Base-by-base conservation (phyloP, 2,888 invertebrate species). In the Aproaerema taeniolella region DNA sequence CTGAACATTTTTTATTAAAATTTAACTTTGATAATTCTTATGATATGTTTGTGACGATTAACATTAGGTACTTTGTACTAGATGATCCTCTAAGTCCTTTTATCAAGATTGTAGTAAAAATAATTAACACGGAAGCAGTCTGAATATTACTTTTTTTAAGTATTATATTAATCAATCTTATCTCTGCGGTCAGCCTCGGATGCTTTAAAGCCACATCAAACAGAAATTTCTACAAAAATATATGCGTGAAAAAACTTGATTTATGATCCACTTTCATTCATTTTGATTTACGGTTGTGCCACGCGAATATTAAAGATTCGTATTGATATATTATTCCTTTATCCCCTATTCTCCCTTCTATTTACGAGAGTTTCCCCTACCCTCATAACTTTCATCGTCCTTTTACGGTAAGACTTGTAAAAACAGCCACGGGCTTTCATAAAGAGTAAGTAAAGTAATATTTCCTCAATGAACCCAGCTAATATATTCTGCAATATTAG, bases 291-390 rank as follows among this genome's bases (percentile, higher is more conserved):
- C 77, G 79, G 72, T 61, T 67, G 67, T 68, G 58, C 67, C 70
- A 73, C 73, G 75, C 79, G 79, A 83, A 83, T 85, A 86, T 83
- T 85, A 86, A 85, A 83, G 82, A 86, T 80, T 83, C 81, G 76
- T 81, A 86, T 83, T 86, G 85, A 85, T 85, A 85, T 85, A 86
- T 86, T 86, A 83, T 83, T 80, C 81, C 79, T 82, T 82, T 82
- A 83, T 86, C 81, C 85, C 70, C 66, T 81, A 83, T 73, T 79
- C 78, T 77, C 71, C 69, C 69, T 68, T 75, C 78, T 82, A 85
- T 85, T 85, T 85, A 83, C 81, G 82, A 73, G 80, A 73, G 61
- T 70, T 71, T 71, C 68, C 72, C 80, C 75, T 61, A 74, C 79
- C 76, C 78, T 80, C 79, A 78, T 83, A 83, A 82, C 81, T 82